Base-by-base conservation (phyloP, 2,888 invertebrate species). In the Nasonia oneida region DNA sequence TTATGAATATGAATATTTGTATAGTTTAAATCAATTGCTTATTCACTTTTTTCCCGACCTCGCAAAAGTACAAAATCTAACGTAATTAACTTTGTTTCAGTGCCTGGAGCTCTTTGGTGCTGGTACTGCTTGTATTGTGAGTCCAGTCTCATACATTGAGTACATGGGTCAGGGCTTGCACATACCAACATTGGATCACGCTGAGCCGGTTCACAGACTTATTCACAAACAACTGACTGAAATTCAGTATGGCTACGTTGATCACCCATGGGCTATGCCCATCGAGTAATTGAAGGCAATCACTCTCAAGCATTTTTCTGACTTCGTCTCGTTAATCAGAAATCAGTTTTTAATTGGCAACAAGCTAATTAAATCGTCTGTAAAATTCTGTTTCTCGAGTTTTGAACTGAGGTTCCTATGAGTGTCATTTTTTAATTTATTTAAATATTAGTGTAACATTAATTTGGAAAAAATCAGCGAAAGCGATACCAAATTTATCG, bases 71-170 rank as follows among this genome's bases (percentile, higher is more conserved):
- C 0, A 50, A 33, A 1, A 61, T 73, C 12, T 73, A 10, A 73
- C 8, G 2, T 10, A 67, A 33, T 12, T 33, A 50, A 74, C 47
- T 47, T 42, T 29, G 50, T 94, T 94, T 0, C 94, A 99, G 99
- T 93, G 99, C 89, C 93, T 98, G 89, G 99, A 99, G 94, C 95
- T 99, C 93, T 99, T 99, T 93, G 99, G 99, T 85, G 96, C 98
- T n/a, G 99, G 99, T 83, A 99, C 99, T 39, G 99, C 99, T 0
- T 98, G 98, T 90, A 95, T 99, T 76, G 97, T 99, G 29, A 98
- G 97, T 90, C 99, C 99, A 0, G 96, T 99, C 83, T 96, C 97
- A 84, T 95, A 96, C 87, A 97, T 99, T 87, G 95, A 97, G 83
- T 99, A 97, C 93, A 91, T 96, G 89, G 97, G 96, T 5, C 94